Base-by-base conservation (phyloP, 2,797 vertebrate genomes). In the Clarias platycephalus region DNA sequence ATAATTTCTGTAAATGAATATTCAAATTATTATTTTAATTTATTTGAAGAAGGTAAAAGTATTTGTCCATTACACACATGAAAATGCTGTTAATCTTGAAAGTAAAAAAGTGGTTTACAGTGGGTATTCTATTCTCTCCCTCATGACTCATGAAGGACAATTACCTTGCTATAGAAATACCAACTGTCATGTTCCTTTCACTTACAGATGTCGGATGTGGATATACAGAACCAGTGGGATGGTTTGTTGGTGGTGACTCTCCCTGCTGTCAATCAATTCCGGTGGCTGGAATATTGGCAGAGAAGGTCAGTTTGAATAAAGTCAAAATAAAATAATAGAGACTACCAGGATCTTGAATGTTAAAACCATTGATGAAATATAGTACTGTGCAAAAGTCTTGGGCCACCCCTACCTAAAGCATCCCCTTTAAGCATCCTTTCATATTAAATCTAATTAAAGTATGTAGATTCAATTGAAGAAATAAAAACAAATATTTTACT, bases 101-200 rank as follows among this genome's bases (percentile, higher is more conserved):
- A 55, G 18, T 26, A 24, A 28, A 24, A 78, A 13, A 84, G 15
- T 0, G 22, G 15, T 20, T 80, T 40, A 66, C 3, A 71, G 85
- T 53, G n/a, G 22, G 7, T 71, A 86, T 87, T 88, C 72, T 83
- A 86, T 83, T 86, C 53, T 80, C 80, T 86, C 67, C 64, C 83
- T 90, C 76, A 84, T 67, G 90, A 88, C 85, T 90, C 75, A 85
- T 71, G 89, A 88, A 85, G 84, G 90, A 89, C 88, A 91, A 88
- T 91, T 91, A 91, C 77, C 83, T 86, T 82, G 84, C 70, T 83
- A 81, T 78, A 89, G 88, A 93, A 92, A 92, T 88, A 89, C 89
- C 86, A 92, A 87, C 89, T 88, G 88, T 87, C 91, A 88, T 90
- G 85, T 90, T 91, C 80, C 87, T 89, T 83, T 89, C 86, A 86